Percentiles rank a stretch among this genome's conserved stretches.
Conservation (phyloP, 1,140 invertebrate species). For the Drosophila watanabei region DNA sequence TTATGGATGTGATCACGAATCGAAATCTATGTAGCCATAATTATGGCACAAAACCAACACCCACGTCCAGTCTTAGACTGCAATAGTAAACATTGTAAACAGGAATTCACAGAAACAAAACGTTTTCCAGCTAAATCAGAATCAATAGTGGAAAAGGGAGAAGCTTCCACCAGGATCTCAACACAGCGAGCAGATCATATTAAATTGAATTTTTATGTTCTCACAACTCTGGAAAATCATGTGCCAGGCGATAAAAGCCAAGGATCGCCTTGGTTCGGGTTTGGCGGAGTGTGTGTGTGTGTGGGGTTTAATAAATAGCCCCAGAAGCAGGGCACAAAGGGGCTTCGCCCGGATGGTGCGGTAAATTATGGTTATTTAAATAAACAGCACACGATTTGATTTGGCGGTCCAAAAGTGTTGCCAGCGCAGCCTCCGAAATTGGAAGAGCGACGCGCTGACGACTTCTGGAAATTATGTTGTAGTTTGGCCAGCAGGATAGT, state of each 20-base stretch:
- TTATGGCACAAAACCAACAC: conserved; percentile 19
- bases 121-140: conserved; percentile 60
- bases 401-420: conserved; percentile 80
- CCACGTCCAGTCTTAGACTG: conserved; percentile 12
- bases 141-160: background rate
- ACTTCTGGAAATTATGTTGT: conserved; percentile 76
- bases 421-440: conserved; percentile 74
- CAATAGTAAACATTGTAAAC: conserved; percentile 41
- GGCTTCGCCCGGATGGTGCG: conserved; percentile 36
- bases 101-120: conserved; percentile 69
- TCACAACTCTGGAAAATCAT: conserved; percentile 75
- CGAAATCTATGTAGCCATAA: conserved; percentile 10
- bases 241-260: conserved; percentile 67
- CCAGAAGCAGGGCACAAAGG: conserved; percentile 18
- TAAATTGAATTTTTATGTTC: conserved; percentile 84
- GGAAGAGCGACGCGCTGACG: conserved; percentile 47
- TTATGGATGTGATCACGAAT: background rate
- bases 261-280: conserved; percentile 22
- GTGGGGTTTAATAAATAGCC: conserved; percentile 76
- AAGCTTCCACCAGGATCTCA: conserved; percentile 26
- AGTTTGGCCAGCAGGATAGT: conserved; percentile 53
- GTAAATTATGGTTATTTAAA: conserved; percentile 86
- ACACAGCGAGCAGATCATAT: conserved; percentile 47
- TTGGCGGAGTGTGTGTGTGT: conserved; percentile 37
- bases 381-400: conserved; percentile 86